Base-by-base conservation (phyloP, 2,113 vertebrate genomes). In the Phycodurus eques region DNA sequence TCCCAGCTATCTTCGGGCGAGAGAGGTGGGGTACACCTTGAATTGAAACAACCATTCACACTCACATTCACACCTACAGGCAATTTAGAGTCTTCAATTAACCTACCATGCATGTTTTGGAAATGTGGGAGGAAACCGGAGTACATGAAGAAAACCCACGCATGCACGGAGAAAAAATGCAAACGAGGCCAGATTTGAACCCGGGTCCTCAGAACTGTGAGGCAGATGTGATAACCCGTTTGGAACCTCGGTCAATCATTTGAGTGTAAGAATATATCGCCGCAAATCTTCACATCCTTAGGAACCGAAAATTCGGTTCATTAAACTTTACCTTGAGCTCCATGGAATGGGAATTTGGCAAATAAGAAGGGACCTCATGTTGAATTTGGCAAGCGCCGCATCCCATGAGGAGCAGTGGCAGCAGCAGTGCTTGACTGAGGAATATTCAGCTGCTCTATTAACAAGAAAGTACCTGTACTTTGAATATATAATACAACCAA, bases 401-500 rank as follows among this genome's bases (percentile, higher is more conserved):
- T 83, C 83, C 78, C 78, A 69, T 60, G 79, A 84, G 85, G 80
- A 70, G 72, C 76, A 42, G 68, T 35, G 74, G 78, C 82, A 83
- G 72, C 84, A 83, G 84, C 81, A 87, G 86, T 80, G 85, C n/a
- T 31, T 69, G 74, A 78, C 74, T 81, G 65, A 70, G 20, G 80
- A 39, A 83, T 72, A 82, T 73, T 80, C 72, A 70, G 71, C 70
- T 61, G 78, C 74, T 85, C 70, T 43, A 70, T 72, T 86, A 79
- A 84, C 85, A 70, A 80, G 75, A 77, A 80, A 70, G 63, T 77
- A 83, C 56, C 22, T 27, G 22, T 27, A 57, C 56, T 57, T 57
- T 13, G 10, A n/a, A 54, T 54, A 3, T 54, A 54, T 20, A 54
- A n/a, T n/a, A n/a, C 9, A 19, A 20, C 19, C 53, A 22, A n/a